phyloP scores from a whole-genome alignment of 2,113 vertebrate genomes.

The Hucho hucho region DNA sequence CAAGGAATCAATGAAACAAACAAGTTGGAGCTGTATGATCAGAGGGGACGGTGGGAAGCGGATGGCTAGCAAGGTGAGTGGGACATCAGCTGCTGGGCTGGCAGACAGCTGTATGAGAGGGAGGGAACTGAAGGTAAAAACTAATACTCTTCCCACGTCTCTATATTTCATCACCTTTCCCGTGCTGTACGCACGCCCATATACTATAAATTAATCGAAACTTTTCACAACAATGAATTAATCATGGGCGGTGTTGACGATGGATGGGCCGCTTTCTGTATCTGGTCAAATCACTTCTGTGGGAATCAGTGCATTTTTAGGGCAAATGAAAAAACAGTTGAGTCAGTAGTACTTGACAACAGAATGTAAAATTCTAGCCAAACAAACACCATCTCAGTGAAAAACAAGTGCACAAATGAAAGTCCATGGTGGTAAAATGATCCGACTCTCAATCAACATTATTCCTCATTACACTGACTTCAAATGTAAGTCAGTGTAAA shows the following conservation, averaged over 20 bases:
- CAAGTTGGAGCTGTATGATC: too few relatives aligned
- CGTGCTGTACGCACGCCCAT: slow-evolving; percentile 6
- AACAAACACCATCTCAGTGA: too few relatives aligned
- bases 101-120: not conserved
- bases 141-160: not conserved
- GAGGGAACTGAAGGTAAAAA: not conserved
- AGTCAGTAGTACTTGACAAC: not conserved
- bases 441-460: not conserved
- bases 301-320: not conserved
- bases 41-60: not conserved
- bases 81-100: not conserved
- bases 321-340: not conserved
- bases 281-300: not conserved
- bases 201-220: slow-evolving; percentile 8
- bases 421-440: not conserved
- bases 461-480: too few relatives aligned
- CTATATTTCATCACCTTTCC: slow-evolving; percentile 14
- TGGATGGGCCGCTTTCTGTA: too few relatives aligned
- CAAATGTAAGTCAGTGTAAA: too few relatives aligned
- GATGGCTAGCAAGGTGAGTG: not conserved
- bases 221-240: slow-evolving; percentile 2
- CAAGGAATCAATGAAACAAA: not conserved
- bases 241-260: not conserved
- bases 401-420: not conserved
- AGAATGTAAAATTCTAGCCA: too few relatives aligned